These are phyloP conservation scores for Sorex maritimensis DNA, from an alignment of 2,797 vertebrate species.

Conservation along the genomic window DNA sequence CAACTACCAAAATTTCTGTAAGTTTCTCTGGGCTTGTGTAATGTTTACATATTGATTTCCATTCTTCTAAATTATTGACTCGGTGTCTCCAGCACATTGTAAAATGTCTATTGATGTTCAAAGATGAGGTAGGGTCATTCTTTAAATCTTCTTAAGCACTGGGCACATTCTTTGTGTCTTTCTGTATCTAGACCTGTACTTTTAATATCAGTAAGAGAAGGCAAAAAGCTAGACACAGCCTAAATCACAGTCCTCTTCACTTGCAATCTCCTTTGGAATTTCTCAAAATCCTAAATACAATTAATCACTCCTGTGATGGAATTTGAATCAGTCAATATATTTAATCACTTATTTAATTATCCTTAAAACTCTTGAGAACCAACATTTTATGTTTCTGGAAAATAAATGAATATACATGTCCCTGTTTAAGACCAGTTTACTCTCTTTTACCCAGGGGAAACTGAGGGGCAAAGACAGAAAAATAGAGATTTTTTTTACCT, in stretches of 20 bases:
- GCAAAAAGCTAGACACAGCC: background rate
- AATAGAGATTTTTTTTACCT: background rate
- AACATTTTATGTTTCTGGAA: conserved; percentile 60
- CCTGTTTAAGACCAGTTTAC: conserved; percentile 55
- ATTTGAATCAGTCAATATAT: conserved; percentile 70
- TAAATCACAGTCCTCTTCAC: conserved; percentile 66
- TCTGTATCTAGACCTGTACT: conserved; percentile 49
- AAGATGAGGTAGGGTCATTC: conserved; percentile 40
- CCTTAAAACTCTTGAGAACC: conserved; percentile 61
- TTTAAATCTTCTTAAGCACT: conserved; percentile 80
- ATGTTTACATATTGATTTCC: conserved; percentile 78
- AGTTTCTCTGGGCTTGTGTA: conserved; percentile 69
- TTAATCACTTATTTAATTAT: conserved; percentile 80
- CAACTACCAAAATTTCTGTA: conserved; percentile 59
- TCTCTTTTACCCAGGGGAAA: background rate
- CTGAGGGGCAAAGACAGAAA: background rate
- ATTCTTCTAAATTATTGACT: conserved; percentile 85
- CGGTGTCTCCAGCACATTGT: conserved; percentile 75
- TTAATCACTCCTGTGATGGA: conserved; percentile 77
- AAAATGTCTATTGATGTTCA: conserved; percentile 75
- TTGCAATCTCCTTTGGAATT: conserved; percentile 74
- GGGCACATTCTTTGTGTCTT: conserved; percentile 40
- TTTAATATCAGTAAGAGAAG: conserved; percentile 31
- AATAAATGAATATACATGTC: conserved; percentile 74
- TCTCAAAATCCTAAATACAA: conserved; percentile 75